Percentiles rank a stretch among this genome's conserved stretches.
These are phyloP conservation scores for Leptinotarsa rubiginosa DNA, from an alignment of 2,888 invertebrate species.

Conservation along the genomic window DNA sequence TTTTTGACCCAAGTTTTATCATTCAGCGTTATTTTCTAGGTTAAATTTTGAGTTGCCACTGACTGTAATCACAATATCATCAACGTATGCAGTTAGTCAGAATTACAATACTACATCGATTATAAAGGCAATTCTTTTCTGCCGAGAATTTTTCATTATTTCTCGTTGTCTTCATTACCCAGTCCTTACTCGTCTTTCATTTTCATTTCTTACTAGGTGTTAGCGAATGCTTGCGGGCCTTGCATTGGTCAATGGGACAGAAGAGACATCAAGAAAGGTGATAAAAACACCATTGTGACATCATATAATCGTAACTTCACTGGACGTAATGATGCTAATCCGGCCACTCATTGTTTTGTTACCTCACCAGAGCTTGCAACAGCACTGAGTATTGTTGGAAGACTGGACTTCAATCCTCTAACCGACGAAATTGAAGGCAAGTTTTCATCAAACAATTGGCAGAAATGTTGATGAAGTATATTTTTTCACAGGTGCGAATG, in stretches of 20 bases:
- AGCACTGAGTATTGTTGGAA: constrained; percentile 89
- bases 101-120: no score
- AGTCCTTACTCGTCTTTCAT: not conserved
- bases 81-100: no score
- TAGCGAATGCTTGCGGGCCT: constrained; percentile 99
- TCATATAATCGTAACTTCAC: constrained; percentile 99
- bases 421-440: constrained; percentile 86
- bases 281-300: constrained; percentile 99
- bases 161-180: no score
- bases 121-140: no score
- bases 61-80: no score
- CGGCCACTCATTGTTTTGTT: constrained; percentile 98
- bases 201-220: constrained; percentile 68
- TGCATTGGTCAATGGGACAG: constrained; percentile 99
- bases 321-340: constrained; percentile 96
- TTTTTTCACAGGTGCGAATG: constrained; percentile 69
- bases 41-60: no score
- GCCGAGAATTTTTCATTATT: no score
- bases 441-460: not conserved
- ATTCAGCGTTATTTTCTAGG: no score
- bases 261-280: constrained; percentile 96
- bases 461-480: not conserved
- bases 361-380: constrained; percentile 98
- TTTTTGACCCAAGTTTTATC: no score
- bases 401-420: constrained; percentile 92